Percentiles rank a stretch among this genome's conserved stretches.
Evolutionary conservation across 2,797 vertebrate species (phyloP).

Genomic region (Heteromormyrus szaboi): DNA sequence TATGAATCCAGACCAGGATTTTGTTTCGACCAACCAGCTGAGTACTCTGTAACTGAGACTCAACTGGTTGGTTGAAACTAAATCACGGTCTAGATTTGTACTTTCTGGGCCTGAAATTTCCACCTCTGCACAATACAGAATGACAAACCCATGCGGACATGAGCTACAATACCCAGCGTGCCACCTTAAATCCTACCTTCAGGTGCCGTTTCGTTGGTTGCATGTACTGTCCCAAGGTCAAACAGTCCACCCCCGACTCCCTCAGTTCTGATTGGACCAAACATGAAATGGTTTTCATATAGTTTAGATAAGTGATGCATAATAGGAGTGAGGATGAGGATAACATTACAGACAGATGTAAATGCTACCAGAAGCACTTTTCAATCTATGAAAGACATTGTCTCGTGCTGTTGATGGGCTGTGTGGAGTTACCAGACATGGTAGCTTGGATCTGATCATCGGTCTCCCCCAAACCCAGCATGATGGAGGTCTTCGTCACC

Average conservation of each 20-base stretch:
- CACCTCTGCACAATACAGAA: not conserved
- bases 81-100: no score
- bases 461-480: slow-evolving; percentile 88
- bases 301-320: not conserved
- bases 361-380: not conserved
- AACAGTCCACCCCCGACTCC: slow-evolving; percentile 81
- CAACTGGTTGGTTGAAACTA: no score
- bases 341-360: not conserved
- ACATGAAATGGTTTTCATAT: not conserved
- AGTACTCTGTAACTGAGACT: no score
- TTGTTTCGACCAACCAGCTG: no score
- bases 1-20: no score
- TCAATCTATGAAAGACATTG: slow-evolving; percentile 6
- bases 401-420: not conserved
- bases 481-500: slow-evolving; percentile 91
- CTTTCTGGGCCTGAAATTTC: no score
- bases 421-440: slow-evolving; percentile 64
- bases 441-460: slow-evolving; percentile 74
- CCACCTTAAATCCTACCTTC: slow-evolving; percentile 64
- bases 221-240: slow-evolving; percentile 97
- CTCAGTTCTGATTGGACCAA: slow-evolving; percentile 67
- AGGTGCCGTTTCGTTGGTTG: slow-evolving; percentile 94
- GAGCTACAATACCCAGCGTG: not conserved
- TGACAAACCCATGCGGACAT: not conserved
- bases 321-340: not conserved